Base-by-base conservation (phyloP, 2,113 vertebrate genomes). In the Caracal caracal region DNA sequence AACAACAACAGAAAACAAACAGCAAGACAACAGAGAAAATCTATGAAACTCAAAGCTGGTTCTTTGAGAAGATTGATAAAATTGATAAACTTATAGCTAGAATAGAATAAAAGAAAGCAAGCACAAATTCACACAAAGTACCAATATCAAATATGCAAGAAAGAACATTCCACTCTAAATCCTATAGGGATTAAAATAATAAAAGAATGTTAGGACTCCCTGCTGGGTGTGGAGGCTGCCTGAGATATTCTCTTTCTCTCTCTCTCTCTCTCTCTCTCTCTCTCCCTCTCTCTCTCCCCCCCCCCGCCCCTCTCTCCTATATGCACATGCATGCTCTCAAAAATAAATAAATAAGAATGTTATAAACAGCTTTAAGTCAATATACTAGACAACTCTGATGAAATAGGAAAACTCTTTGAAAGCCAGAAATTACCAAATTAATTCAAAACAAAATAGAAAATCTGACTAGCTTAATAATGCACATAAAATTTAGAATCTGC, bases 81-180 rank as follows among this genome's bases (percentile, higher is more conserved):
- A 78, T 22, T 53, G 37, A 93, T 76, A 83, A 90, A 37, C 30
- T 28, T 43, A 24, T 73, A 91, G 37, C 10, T 65, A 76, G n/a
- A 94, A 37, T 89, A 43, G 28, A 87, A 82, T 53, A 71, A 83
- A 80, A 79, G n/a, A 94, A 66, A 88, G 20, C 70, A 79, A 96
- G 66, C 1, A 24, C n/a, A 76, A 97, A 82, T 78, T 59, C 20
- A 59, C 56, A 59, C 56, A 59, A 59, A 59, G 56, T 43, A 70
- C 7, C 53, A 95, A 10, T 70, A 53, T 37, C 59, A 87, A 40
- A 93, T 93, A 68, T 17, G 33, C 91, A 91, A 53, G 43, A 85
- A 96, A 59, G 33, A 35, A 90, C 28, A 63, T 61, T 75, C 40
- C 9, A 87, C 49, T 80, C 56, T 22, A 70, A 66, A 80, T 88